Evolutionary conservation across 2,797 vertebrate species (phyloP), one percentile per base, ranked within the genome.

Genomic region (Poeciliopsis turneri): DNA sequence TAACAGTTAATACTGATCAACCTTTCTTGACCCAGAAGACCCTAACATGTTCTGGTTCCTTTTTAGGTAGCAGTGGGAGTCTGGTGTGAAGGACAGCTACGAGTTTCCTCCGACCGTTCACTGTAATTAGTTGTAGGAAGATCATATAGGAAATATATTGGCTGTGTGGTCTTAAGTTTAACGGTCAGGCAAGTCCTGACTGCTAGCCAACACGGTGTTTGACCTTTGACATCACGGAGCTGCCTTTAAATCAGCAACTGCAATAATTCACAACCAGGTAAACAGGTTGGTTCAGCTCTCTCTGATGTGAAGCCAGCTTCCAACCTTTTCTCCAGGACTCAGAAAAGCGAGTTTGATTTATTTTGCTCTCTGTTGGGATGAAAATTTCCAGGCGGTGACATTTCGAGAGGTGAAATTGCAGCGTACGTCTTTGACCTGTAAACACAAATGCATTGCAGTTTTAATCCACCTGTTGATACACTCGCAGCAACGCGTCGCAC

Each of bases 361-460:
- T 87, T 87, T 85, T 82, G 76, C 72, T 36, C 70, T 47, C 28
- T 10, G 78, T 77, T 51, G 20, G 74, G 72, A 69, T 75, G 77
- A 78, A 84, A 81, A 46, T 74, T 78, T 72, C 33, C 74, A 49
- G 78, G 80, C 73, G 13, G 36, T 84, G 86, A 75, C 86, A 90
- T 88, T 91, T 92, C 59, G 79, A 74, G 79, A 87, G 78, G 78
- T 84, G 79, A 83, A 79, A 74, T 10, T 1, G 43, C 71, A 86
- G 86, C 88, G 86, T 79, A 55, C 77, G 57, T 81, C 76, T 28
- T 53, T 28, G 79, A 83, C 80, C 82, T 80, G 83, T 46, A 73
- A 85, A 72, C 83, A 83, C 79, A 78, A 73, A 86, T 72, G 66
- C 1, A 55, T 75, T 72, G 64, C 61, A 8, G 61, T 36, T 85